Conservation (phyloP, 1,140 invertebrate genomes). For the Ruditapes philippinarum region DNA sequence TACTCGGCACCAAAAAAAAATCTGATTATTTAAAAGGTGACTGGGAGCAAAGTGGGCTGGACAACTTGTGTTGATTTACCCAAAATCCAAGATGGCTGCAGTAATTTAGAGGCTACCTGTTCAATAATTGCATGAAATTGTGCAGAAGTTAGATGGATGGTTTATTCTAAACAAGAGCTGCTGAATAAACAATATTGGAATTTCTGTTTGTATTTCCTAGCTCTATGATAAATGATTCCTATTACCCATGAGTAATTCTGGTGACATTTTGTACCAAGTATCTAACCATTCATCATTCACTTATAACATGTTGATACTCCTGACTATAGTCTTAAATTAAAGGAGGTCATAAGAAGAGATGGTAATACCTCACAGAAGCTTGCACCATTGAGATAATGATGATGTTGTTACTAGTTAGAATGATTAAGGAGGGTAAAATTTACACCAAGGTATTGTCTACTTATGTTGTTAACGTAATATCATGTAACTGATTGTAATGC, state of each 20-base stretch:
- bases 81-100: too few relatives aligned
- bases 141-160: too few relatives aligned
- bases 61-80: too few relatives aligned
- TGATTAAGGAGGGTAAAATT: slow-evolving; percentile 29
- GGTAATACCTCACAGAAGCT: background rate
- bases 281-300: background rate
- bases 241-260: slow-evolving; percentile 36
- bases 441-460: background rate
- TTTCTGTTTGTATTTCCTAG: background rate
- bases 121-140: too few relatives aligned
- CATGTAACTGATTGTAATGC: background rate
- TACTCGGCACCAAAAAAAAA: too few relatives aligned
- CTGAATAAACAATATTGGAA: too few relatives aligned
- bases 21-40: too few relatives aligned
- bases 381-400: slow-evolving; percentile 3
- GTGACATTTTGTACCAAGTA: slow-evolving; percentile 18
- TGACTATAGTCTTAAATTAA: background rate
- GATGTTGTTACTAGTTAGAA: slow-evolving; percentile 34
- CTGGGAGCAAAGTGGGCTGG: too few relatives aligned
- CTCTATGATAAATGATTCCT: slow-evolving; percentile 14
- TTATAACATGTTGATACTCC: background rate
- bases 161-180: too few relatives aligned
- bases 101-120: too few relatives aligned
- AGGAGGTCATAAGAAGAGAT: background rate
- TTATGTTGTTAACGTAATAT: background rate